Evolutionary conservation across 2,113 vertebrate species (phyloP).

Genomic region (Melospiza melodia): DNA sequence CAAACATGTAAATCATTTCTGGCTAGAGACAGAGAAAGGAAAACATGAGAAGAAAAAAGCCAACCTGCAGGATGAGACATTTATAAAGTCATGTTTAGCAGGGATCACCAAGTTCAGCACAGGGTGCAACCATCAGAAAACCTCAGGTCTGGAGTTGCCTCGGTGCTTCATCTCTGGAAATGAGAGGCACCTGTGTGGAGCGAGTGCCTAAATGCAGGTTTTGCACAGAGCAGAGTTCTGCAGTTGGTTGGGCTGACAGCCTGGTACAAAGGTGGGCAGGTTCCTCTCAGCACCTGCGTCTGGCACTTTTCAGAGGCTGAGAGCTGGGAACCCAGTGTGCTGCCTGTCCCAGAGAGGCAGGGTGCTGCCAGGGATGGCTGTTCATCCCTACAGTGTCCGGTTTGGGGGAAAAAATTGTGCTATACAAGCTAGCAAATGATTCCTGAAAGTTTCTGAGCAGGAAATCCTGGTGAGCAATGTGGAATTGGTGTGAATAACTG

Average conservation of each 20-base stretch:
- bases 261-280: neutral
- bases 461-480: neutral
- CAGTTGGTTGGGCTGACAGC: neutral
- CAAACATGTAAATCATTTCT: conserved; percentile 69
- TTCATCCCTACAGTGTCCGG: neutral
- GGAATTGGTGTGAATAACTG: neutral
- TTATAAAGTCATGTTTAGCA: neutral
- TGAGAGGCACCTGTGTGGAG: neutral
- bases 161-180: neutral
- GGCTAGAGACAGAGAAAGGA: neutral
- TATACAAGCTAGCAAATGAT: neutral
- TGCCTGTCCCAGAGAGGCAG: neutral
- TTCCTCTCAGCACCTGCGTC: neutral
- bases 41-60: neutral
- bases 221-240: neutral
- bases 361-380: neutral
- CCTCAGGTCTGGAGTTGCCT: neutral
- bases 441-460: neutral
- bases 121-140: neutral
- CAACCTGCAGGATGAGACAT: neutral
- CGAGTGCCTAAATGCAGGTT: neutral
- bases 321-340: neutral
- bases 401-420: neutral
- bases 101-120: neutral
- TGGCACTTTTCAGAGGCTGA: neutral